Percentiles rank a stretch among this genome's conserved stretches.
Conservation (phyloP, 1,140 invertebrate genomes). For the Drosophila littoralis region DNA sequence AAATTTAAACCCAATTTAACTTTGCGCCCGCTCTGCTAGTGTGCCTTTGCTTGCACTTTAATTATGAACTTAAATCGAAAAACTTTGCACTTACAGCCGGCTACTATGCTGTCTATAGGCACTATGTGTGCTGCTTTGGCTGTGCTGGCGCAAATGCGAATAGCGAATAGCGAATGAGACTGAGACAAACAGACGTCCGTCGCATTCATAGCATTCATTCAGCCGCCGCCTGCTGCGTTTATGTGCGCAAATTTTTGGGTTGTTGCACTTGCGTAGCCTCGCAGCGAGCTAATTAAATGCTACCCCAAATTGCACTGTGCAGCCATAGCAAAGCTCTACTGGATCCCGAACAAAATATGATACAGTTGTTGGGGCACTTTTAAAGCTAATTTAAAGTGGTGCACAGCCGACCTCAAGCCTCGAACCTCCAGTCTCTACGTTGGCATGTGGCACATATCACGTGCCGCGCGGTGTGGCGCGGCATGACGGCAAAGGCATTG, state of each 20-base stretch:
- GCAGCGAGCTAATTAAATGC: constrained; percentile 73
- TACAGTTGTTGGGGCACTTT: constrained; percentile 44
- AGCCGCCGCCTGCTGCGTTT: constrained; percentile 35
- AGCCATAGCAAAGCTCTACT: constrained; percentile 61
- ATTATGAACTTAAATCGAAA: constrained; percentile 83
- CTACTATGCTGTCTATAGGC: background rate
- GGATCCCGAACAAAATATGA: constrained; percentile 47
- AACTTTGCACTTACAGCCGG: constrained; percentile 70
- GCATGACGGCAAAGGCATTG: constrained; percentile 65
- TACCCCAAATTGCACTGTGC: constrained; percentile 48
- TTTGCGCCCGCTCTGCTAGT: constrained; percentile 37
- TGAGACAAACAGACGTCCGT: constrained; percentile 61
- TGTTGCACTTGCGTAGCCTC: constrained; percentile 76
- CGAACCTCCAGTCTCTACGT: background rate
- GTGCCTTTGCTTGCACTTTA: constrained; percentile 61
- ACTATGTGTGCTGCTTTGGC: constrained; percentile 51
- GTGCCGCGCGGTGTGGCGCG: constrained; percentile 48
- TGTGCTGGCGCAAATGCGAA: constrained; percentile 1
- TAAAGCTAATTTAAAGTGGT: constrained; percentile 75
- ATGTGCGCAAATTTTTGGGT: constrained; percentile 69
- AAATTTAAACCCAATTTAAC: constrained; percentile 81
- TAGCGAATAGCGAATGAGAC: background rate
- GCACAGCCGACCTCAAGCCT: background rate
- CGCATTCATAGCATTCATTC: constrained; percentile 65
- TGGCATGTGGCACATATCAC: constrained; percentile 79